Conservation (phyloP, 2,113 vertebrate genomes). For the Bombycilla garrulus region DNA sequence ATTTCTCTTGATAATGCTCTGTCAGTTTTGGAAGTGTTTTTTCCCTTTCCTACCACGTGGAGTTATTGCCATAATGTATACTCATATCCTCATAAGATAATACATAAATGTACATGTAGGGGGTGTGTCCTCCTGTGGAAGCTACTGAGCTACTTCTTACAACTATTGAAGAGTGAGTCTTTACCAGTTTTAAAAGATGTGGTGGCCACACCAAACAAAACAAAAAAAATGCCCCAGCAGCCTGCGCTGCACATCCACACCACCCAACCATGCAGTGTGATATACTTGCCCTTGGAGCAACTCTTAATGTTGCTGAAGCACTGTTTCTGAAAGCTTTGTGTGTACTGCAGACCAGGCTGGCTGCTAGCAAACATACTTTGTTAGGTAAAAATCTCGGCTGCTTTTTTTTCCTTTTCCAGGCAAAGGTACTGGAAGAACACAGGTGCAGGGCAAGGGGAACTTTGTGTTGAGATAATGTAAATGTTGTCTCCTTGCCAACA, state of each 20-base stretch:
- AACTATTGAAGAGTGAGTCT: background rate
- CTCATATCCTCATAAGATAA: background rate
- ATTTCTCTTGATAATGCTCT: background rate
- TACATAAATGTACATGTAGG: background rate
- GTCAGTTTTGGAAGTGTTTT: background rate
- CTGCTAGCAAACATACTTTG: background rate
- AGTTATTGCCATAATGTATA: background rate
- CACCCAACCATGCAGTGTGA: accelerated
- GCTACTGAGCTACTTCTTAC: background rate
- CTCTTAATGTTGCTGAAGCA: background rate
- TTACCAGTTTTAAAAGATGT: background rate
- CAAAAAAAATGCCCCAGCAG: accelerated
- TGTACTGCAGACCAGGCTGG: background rate
- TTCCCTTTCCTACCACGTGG: background rate
- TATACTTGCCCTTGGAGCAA: background rate
- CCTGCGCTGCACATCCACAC: accelerated
- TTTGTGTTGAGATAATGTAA: background rate
- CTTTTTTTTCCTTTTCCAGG: background rate
- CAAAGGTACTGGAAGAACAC: background rate
- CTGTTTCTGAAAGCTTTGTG: background rate
- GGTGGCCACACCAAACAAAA: background rate
- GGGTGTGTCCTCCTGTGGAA: background rate
- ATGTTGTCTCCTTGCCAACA: background rate
- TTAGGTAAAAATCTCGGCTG: background rate
- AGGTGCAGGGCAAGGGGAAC: background rate